phyloP scores from a whole-genome alignment of 2,113 vertebrate genomes.

The Hepsetus odoe region DNA sequence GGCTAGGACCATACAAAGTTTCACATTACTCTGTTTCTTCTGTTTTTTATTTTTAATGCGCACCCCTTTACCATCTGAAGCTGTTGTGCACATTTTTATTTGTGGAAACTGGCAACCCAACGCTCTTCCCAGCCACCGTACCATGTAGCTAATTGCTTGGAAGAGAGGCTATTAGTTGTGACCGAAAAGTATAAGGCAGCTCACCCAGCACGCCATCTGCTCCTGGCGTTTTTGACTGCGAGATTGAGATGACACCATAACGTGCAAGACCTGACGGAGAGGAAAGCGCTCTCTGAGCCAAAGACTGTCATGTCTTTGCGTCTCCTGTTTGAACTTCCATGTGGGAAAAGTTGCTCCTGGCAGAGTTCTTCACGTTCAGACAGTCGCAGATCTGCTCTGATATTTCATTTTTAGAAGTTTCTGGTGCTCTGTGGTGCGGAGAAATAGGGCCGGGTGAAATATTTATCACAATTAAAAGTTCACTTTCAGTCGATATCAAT shows the following conservation, averaged over 20 bases:
- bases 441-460: too few species aligned
- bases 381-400: background rate
- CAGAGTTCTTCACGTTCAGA: slow-evolving; percentile 1
- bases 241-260: slow-evolving; percentile 9
- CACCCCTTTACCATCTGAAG: background rate
- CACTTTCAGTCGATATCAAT: too few species aligned
- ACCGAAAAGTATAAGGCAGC: background rate
- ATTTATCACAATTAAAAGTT: too few species aligned
- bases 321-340: background rate
- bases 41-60: background rate
- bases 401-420: background rate
- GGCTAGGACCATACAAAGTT: background rate
- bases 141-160: background rate
- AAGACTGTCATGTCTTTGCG: slow-evolving; percentile 46
- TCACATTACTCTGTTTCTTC: background rate
- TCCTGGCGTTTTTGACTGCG: slow-evolving; percentile 3
- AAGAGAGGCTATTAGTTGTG: background rate
- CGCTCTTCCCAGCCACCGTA: background rate
- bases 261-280: slow-evolving; percentile 1
- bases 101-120: background rate
- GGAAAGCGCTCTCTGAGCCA: slow-evolving; percentile 16
- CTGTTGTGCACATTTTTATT: background rate
- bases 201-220: background rate
- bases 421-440: background rate
- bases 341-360: background rate